Base-by-base conservation (phyloP, 2,797 vertebrate genomes). In the Characodon lateralis region DNA sequence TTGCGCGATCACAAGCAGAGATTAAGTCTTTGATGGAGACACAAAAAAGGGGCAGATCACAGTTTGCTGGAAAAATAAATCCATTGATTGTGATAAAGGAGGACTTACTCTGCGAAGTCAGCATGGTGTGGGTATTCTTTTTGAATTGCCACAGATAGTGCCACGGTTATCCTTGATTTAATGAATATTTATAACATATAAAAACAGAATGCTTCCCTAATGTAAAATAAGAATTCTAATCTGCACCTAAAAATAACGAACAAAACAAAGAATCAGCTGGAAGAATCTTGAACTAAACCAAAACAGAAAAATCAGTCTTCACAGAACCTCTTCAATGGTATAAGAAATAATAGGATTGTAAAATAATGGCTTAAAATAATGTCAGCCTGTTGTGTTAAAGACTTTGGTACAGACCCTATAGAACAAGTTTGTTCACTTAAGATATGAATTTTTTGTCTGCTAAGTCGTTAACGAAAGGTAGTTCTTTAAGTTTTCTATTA, bases 61-160 rank as follows among this genome's bases (percentile, higher is more conserved):
- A 75, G 84, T 90, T 74, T 79, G 56, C 66, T 77, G 59, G 22
- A 87, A 92, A 74, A 85, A 89, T 65, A 82, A 84, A 84, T 66
- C 43, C 0, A 3, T 71, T 56, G 24, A 72, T 55, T 63, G 74
- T 18, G 2, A 72, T 61, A 48, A 78, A 86, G 87, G 79, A 91
- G 84, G 78, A 4, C 5, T 12, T 72, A 7, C 0, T 61, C 46
- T 69, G 70, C 13, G 7, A 28, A 70, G n/a, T 72, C 22, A 76
- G n/a, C 28, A 39, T 66, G 2, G 1, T 26, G 41, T 26, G 28
- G 24, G 41, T 65, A 51, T 24, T 56, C 46, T 71, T 51, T 6
- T n/a, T 12, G 35, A 53, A 35, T 28, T 41, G 39, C 20, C 35
- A 68, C 39, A 22, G 22, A 41, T 9, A 10, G 65, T 68, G 39